Conservation (phyloP, 37 sponge, comb jelly and placozoan genomes). For the Diacarnus erythraeanus region DNA sequence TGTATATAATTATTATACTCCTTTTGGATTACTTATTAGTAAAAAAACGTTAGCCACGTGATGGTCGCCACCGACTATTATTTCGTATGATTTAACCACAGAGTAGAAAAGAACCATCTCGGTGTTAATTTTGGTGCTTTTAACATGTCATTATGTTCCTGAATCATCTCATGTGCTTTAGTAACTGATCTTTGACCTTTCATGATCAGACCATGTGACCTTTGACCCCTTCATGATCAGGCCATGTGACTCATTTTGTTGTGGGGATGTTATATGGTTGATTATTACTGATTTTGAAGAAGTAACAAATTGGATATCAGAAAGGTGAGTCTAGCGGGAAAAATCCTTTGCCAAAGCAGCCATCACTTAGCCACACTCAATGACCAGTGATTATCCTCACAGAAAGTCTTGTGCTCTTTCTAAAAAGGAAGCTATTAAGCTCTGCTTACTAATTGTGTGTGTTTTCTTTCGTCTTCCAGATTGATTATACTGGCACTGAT, state of each 20-base stretch:
- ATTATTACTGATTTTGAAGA: not conserved
- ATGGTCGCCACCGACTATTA: not conserved
- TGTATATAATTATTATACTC: not conserved
- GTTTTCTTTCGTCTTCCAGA: not conserved
- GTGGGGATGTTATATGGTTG: not conserved
- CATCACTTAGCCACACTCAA: not conserved
- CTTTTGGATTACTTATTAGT: not conserved
- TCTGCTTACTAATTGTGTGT: not conserved
- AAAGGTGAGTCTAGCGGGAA: not conserved
- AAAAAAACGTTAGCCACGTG: not conserved
- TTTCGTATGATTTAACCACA: not conserved
- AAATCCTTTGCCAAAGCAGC: conserved; percentile 1
- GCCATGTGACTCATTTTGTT: not conserved
- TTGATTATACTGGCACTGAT: not conserved
- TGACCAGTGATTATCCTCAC: not conserved
- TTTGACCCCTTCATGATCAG: not conserved
- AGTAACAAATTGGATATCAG: not conserved
- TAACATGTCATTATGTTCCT: not conserved
- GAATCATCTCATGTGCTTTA: not conserved
- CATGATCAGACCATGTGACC: no score
- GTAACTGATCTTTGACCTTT: not conserved
- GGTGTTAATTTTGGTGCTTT: not conserved
- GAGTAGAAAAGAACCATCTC: not conserved
- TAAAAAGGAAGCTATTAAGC: not conserved
- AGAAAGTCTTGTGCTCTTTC: not conserved